Base-by-base conservation (phyloP, 2,113 vertebrate genomes). In the Heliornis fulica region DNA sequence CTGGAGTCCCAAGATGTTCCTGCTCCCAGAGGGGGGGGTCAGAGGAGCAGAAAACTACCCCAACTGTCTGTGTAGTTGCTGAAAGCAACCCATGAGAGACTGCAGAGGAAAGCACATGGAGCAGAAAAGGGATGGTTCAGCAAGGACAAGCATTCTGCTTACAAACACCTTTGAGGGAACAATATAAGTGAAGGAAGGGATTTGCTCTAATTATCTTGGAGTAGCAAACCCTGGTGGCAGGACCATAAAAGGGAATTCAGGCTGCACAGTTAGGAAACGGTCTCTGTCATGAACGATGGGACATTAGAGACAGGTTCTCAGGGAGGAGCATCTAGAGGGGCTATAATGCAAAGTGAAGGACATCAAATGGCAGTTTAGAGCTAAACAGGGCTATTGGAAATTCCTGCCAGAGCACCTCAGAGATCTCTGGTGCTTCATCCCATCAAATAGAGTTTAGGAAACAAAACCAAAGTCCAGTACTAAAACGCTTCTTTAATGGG, bases 71-170 rank as follows among this genome's bases (percentile, higher is more conserved):
- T 34, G 69, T 57, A 75, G 31, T 10, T 80, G 70, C 34, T 19
- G 41, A 54, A 90, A 88, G 41, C 45, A 59, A 1, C 9, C 36
- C 46, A 16, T 21, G 63, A 51, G 59, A 11, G 38, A 54, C n/a
- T 0, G 1, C 16, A 31, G 17, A 69, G 71, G 26, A 36, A 90
- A 77, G 23, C 0, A 0, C 5, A 0, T 7, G 66, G 66, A 71
- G 20, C 53, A 29, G n/a, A 72, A 60, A 76, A 92, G 36, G 48
- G 34, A 85, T 3, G 10, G 45, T 46, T 94, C 63, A 70, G 71
- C 2, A 51, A 70, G 50, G 75, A 94, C 26, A 16, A n/a, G 54
- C 15, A 1, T 77, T 94, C 50, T 2, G 10, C 64, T 66, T 87
- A 54, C 83, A 93, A 74, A 54, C n/a, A 80, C 76, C 64, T 91